These are phyloP conservation scores for Labeo calbasu DNA, from an alignment of 2,797 vertebrate species.

Conservation along the genomic window DNA sequence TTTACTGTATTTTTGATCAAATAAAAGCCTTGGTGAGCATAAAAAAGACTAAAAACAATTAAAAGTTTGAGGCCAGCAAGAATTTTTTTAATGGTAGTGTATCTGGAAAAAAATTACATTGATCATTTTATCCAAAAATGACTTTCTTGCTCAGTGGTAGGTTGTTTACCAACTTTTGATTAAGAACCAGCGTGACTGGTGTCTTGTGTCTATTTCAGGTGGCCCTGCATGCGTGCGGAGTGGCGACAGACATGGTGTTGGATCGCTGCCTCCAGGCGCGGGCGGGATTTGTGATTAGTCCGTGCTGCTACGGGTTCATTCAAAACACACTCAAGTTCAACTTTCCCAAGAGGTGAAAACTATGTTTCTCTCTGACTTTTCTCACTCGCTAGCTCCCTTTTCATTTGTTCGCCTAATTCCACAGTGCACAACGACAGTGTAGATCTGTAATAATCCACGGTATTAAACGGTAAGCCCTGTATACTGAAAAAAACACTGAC, in stretches of 20 bases:
- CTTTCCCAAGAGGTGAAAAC: constrained; percentile 90
- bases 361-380: not conserved
- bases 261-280: constrained; percentile 85
- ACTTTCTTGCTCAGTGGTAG: not conserved
- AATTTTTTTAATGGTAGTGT: too few relatives aligned
- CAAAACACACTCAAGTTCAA: constrained; percentile 93
- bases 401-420: constrained; percentile 26
- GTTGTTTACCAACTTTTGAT: not conserved
- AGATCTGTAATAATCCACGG: not conserved
- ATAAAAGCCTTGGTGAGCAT: not conserved
- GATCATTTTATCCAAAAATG: not conserved
- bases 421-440: not conserved
- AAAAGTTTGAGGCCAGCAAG: too few relatives aligned
- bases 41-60: not conserved
- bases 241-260: constrained; percentile 98
- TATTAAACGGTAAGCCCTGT: constrained; percentile 1
- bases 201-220: constrained; percentile 76
- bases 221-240: constrained; percentile 93
- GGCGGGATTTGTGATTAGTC: constrained; percentile 90
- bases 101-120: not conserved
- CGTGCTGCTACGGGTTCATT: constrained; percentile 97
- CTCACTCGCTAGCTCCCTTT: not conserved
- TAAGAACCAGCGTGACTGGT: not conserved
- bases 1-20: not conserved
- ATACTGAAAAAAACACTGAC: not conserved